Evolutionary conservation across 2,888 invertebrate species (phyloP).

Genomic region (Netelia fuscicornis): DNA sequence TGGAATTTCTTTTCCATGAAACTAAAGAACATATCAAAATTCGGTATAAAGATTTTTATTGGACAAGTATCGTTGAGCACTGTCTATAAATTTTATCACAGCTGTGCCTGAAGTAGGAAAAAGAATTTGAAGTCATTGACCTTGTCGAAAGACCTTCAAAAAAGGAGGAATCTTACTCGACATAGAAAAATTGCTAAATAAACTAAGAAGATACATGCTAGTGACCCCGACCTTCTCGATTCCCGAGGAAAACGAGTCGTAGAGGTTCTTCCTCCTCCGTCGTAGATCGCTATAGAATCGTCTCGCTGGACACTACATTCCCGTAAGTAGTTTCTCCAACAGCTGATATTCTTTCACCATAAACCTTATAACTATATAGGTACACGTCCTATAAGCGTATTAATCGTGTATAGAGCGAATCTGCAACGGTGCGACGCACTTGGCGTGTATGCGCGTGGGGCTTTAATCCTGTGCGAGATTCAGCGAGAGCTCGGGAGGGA

Average conservation of each 20-base stretch:
- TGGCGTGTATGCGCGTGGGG: background rate
- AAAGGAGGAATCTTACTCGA: no score
- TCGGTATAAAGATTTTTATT: no score
- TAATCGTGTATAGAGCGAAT: background rate
- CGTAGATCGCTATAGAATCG: background rate
- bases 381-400: background rate
- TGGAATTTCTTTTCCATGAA: no score
- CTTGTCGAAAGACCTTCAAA: no score
- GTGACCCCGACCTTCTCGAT: slow-evolving; percentile 1
- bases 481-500: background rate
- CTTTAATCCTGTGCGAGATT: background rate
- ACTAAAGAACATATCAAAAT: no score
- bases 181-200: background rate
- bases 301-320: slow-evolving; percentile 44
- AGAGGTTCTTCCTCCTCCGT: background rate
- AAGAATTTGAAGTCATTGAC: no score
- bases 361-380: background rate
- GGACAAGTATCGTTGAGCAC: no score
- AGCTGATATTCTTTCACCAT: background rate
- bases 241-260: slow-evolving; percentile 23
- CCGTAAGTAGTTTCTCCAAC: background rate
- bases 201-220: background rate
- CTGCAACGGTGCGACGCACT: slow-evolving; percentile 18
- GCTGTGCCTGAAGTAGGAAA: no score
- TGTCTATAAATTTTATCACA: no score